These are phyloP conservation scores for Drosophila maculinotata DNA, from an alignment of 2,888 invertebrate genomes.

Conservation along the genomic window DNA sequence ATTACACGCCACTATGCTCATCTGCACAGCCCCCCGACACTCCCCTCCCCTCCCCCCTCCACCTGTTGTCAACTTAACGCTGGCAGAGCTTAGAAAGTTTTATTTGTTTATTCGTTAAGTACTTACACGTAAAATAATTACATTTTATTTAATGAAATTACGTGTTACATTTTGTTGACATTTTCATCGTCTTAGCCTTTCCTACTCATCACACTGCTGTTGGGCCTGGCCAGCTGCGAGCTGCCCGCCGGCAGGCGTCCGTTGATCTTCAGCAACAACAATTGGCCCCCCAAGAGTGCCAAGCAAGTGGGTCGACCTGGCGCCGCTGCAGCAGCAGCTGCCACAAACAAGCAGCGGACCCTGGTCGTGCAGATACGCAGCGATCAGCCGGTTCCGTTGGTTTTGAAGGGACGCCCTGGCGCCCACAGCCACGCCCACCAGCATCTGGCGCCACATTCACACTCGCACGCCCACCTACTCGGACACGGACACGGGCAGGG, in stretches of 20 bases:
- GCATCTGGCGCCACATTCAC: conserved; percentile 26
- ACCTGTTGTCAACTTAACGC: conserved; percentile 1
- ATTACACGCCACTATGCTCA: conserved; percentile 38
- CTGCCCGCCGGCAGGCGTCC: conserved; percentile 72
- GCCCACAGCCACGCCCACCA: conserved; percentile 54
- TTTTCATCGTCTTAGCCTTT: conserved; percentile 45
- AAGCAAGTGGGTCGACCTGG: conserved; percentile 71
- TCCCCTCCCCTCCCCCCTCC: background rate
- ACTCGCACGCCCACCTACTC: conserved; percentile 42
- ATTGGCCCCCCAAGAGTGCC: conserved; percentile 75
- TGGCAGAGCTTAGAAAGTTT: conserved; percentile 64
- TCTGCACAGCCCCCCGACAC: background rate
- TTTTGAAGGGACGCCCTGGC: conserved; percentile 79
- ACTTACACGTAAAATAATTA: conserved; percentile 40
- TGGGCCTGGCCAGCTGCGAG: conserved; percentile 70
- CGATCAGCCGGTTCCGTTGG: conserved; percentile 82
- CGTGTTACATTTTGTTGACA: conserved; percentile 34
- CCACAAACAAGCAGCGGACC: conserved; percentile 78
- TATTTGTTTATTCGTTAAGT: conserved; percentile 25
- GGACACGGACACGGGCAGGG: conserved; percentile 47
- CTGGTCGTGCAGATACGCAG: conserved; percentile 84
- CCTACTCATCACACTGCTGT: conserved; percentile 53
- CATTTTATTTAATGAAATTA: conserved; percentile 38
- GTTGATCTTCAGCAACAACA: conserved; percentile 71
- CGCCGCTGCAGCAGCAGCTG: conserved; percentile 8